Evolutionary conservation across 2,888 invertebrate genomes (phyloP).

Genomic region (Coecobrya sp.): DNA sequence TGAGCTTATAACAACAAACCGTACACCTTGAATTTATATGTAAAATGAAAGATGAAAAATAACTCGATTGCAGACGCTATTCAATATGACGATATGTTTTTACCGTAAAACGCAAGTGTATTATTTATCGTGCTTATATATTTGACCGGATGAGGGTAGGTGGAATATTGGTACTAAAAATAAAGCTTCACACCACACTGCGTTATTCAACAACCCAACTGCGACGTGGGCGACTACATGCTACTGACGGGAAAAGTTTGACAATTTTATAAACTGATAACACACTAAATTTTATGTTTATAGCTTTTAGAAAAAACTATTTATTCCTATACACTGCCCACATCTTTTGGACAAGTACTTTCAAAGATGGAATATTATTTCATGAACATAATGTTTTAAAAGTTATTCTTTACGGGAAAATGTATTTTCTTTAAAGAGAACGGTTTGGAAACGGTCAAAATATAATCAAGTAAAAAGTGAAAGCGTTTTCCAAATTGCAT

Average conservation of each 20-base stretch:
- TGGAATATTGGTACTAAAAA: not conserved
- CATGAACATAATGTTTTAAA: not conserved
- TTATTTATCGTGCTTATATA: no score
- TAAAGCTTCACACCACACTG: no score
- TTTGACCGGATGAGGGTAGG: not conserved
- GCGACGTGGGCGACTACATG: not conserved
- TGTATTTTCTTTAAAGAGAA: not conserved
- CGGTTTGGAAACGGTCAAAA: not conserved
- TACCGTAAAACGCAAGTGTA: no score
- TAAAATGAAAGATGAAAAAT: not conserved
- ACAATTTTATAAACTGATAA: slow-evolving; percentile 14
- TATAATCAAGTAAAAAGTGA: not conserved
- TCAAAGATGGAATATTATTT: not conserved
- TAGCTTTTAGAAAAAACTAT: not conserved
- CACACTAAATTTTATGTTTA: not conserved
- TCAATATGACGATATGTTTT: no score
- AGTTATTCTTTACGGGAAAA: not conserved
- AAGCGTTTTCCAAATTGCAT: slow-evolving; percentile 9
- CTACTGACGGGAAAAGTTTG: not conserved
- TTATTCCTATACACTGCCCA: not conserved
- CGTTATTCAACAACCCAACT: not conserved
- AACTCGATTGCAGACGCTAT: no score
- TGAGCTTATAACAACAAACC: not conserved
- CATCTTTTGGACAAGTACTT: not conserved
- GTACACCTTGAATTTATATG: not conserved